A percentile compares a stretch with the other conserved stretches of the same genome.
Conservation (phyloP, 2,113 vertebrate genomes). For the Muscicapa adusta region DNA sequence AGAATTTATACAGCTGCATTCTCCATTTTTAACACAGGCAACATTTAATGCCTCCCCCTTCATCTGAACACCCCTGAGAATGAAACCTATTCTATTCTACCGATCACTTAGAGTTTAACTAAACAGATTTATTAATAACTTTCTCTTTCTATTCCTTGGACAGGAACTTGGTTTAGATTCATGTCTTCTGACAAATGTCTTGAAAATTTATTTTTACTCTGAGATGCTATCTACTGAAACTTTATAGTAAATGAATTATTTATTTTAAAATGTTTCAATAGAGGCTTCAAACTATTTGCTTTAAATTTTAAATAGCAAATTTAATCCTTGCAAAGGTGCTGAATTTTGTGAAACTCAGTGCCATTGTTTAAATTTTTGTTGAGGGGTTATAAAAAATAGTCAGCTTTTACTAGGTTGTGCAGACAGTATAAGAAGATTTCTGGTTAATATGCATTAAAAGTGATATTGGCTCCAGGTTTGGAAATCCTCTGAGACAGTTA, state of each 20-base stretch:
- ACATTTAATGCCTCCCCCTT: neutral
- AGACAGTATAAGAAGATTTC: neutral
- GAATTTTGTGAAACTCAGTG: neutral
- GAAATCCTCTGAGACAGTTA: neutral
- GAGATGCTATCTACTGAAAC: neutral
- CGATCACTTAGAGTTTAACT: neutral
- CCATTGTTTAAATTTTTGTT: slow-evolving; percentile 50
- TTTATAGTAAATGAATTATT: neutral
- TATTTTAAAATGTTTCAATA: neutral
- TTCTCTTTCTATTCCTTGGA: neutral
- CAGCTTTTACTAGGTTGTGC: neutral
- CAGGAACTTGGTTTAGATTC: neutral
- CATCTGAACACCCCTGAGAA: neutral
- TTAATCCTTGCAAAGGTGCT: slow-evolving; percentile 7
- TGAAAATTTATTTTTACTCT: neutral
- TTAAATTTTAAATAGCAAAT: slow-evolving; percentile 30
- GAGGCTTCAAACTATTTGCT: neutral
- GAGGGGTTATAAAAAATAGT: neutral
- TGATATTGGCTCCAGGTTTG: neutral
- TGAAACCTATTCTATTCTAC: neutral
- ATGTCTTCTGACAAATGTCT: neutral
- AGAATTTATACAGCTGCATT: neutral
- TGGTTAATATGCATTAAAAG: slow-evolving; percentile 10
- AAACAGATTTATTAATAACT: neutral
- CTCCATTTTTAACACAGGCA: neutral